These are phyloP conservation scores for Anabas testudineus DNA, from an alignment of 2,797 vertebrate species.

Conservation along the genomic window DNA sequence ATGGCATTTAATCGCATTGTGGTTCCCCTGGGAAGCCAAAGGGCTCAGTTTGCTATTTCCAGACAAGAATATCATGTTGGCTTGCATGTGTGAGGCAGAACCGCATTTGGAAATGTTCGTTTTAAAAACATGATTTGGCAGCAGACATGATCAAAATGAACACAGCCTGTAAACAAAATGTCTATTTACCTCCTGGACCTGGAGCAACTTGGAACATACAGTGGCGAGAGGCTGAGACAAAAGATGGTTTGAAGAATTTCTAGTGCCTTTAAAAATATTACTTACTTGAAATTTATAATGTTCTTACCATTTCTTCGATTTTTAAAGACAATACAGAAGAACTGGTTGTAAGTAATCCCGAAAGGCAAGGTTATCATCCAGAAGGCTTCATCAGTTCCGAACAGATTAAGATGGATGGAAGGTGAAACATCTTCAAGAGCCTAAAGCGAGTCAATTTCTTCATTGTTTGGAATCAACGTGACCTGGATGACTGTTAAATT, in stretches of 20 bases:
- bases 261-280: constrained; percentile 8
- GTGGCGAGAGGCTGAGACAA: constrained; percentile 27
- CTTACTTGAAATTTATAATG: not conserved
- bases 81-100: constrained; percentile 38
- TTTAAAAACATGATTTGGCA: constrained; percentile 46
- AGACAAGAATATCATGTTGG: constrained; percentile 38
- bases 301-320: not conserved
- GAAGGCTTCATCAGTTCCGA: too few relatives aligned
- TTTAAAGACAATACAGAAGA: constrained; percentile 1
- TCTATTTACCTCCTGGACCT: constrained; percentile 26
- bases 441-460: too few relatives aligned
- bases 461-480: too few relatives aligned
- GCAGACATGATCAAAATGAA: constrained; percentile 36
- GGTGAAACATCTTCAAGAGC: too few relatives aligned
- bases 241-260: constrained; percentile 15
- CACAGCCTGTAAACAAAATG: constrained; percentile 31
- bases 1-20: constrained; percentile 52
- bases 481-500: too few relatives aligned
- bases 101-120: constrained; percentile 24
- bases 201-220: constrained; percentile 20
- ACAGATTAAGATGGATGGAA: too few relatives aligned
- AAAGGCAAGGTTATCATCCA: too few relatives aligned
- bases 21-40: constrained; percentile 52
- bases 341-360: too few relatives aligned
- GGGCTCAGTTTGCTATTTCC: constrained; percentile 59